These are phyloP conservation scores for Monopterus albus DNA, from an alignment of 2,113 vertebrate species.

Conservation along the genomic window DNA sequence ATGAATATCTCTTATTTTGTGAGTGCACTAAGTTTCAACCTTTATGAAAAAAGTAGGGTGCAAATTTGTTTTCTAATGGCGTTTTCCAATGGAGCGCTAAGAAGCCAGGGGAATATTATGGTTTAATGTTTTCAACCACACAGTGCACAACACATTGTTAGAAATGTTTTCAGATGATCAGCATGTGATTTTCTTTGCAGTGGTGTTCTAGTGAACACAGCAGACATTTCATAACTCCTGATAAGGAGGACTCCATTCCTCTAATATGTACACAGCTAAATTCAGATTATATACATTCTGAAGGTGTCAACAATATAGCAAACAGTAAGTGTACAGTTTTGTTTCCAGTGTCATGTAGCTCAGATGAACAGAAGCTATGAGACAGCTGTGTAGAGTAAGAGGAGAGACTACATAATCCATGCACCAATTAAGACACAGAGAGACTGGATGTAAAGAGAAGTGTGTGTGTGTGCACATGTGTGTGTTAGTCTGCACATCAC, in stretches of 20 bases:
- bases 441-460: constrained; percentile 40
- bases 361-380: constrained; percentile 41
- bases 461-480: constrained; percentile 19
- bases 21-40: neutral
- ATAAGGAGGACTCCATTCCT: constrained; percentile 33
- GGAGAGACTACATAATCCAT: constrained; percentile 71
- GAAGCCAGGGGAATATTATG: neutral
- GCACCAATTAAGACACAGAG: constrained; percentile 67
- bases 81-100: constrained; percentile 5
- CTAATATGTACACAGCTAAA: neutral
- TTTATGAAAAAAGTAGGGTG: constrained; percentile 8
- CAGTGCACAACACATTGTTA: constrained; percentile 13
- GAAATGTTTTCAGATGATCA: constrained; percentile 57
- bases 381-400: constrained; percentile 67
- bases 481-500: constrained; percentile 12
- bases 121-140: constrained; percentile 16
- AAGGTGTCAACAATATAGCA: neutral
- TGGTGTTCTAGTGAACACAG: constrained; percentile 33
- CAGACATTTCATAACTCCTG: constrained; percentile 26
- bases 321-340: constrained; percentile 8
- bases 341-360: constrained; percentile 11
- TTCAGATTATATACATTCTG: neutral
- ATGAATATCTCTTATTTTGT: constrained; percentile 14
- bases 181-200: constrained; percentile 42
- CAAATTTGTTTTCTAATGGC: constrained; percentile 20